Evolutionary conservation across 2,113 vertebrate species (phyloP).

Genomic region (Tringa solitaria): DNA sequence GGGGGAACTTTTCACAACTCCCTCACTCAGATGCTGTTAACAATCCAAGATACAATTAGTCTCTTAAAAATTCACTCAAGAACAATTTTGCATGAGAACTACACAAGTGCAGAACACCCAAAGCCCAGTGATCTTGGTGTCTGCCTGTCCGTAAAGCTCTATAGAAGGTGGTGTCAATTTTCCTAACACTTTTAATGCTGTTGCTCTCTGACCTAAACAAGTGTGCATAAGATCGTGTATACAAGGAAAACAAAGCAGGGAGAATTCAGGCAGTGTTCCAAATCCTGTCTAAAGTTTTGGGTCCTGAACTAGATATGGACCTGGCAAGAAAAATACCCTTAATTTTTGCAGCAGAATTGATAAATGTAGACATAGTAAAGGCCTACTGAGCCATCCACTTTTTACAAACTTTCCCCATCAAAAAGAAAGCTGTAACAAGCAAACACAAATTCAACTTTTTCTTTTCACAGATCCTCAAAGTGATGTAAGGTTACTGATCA

Average conservation of each 20-base stretch:
- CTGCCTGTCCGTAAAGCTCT: background rate
- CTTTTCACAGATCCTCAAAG: background rate
- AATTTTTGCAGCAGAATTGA: background rate
- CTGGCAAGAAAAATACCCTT: background rate
- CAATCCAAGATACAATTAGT: background rate
- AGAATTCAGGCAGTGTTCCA: background rate
- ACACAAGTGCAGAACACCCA: background rate
- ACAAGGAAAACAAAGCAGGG: background rate
- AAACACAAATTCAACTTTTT: background rate
- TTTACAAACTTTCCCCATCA: background rate
- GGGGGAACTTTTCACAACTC: background rate
- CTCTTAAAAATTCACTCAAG: background rate
- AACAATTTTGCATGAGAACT: background rate
- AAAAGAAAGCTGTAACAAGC: background rate
- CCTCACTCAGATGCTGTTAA: background rate
- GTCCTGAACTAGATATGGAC: background rate
- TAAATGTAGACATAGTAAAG: background rate
- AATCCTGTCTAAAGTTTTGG: background rate
- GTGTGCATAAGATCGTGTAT: accelerated
- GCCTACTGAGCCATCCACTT: background rate
- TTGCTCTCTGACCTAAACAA: background rate
- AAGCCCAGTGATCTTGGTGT: accelerated
- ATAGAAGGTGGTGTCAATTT: background rate
- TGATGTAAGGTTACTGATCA: background rate
- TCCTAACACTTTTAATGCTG: background rate